These are phyloP conservation scores for Stomatorhinus ivindoensis DNA, from an alignment of 2,113 vertebrate species.

Conservation along the genomic window DNA sequence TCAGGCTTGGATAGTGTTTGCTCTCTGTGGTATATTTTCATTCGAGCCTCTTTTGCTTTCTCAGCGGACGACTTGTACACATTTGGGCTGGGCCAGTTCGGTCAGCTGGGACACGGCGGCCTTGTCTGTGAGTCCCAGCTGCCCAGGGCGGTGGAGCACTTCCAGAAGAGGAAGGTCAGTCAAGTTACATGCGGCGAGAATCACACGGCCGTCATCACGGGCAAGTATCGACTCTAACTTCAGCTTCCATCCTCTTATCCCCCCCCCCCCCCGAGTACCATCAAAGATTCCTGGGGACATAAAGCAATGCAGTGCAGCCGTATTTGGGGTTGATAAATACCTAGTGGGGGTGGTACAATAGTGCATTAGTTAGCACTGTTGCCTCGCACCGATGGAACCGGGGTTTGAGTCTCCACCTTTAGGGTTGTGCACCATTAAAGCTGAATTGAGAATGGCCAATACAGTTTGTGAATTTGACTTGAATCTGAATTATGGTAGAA, in stretches of 20 bases:
- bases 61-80: constrained; percentile 74
- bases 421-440: too few relatives aligned
- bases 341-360: neutral
- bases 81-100: constrained; percentile 89
- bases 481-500: too few relatives aligned
- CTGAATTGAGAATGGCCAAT: too few relatives aligned
- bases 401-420: neutral
- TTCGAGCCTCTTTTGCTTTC: neutral
- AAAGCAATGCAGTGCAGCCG: neutral
- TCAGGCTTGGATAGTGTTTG: neutral
- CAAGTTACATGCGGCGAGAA: constrained; percentile 80
- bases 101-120: constrained; percentile 88
- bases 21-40: neutral
- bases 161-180: constrained; percentile 65
- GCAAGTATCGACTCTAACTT: constrained; percentile 43
- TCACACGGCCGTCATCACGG: constrained; percentile 82
- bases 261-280: neutral
- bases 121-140: constrained; percentile 75
- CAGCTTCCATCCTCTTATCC: neutral
- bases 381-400: neutral
- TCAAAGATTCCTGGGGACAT: neutral
- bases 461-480: too few relatives aligned
- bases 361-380: neutral
- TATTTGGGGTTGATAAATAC: neutral
- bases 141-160: constrained; percentile 65